Evolutionary conservation across 2,113 vertebrate genomes (phyloP), one percentile per base, ranked within the genome.

Genomic region (Neofelis nebulosa): DNA sequence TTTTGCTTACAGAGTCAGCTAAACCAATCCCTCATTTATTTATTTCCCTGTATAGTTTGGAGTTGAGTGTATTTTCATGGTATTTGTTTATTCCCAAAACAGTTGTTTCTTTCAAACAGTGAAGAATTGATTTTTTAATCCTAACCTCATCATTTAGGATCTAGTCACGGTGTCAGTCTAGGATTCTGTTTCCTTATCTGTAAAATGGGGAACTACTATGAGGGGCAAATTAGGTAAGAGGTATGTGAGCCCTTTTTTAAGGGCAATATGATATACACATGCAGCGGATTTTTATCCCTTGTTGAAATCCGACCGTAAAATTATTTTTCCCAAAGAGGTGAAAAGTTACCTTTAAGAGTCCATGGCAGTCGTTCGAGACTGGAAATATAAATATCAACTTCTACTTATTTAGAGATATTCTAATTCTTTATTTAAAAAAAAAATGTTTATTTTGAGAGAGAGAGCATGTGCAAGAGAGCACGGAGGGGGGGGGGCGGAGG

Each of bases 101-200:
- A 38, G 9, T 11, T 80, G 25, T 86, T 55, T 74, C 33, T 83
- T 69, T 94, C 38, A 89, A 31, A 31, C 79, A 74, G n/a, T 8
- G 27, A 96, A 87, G 82, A 65, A 68, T 12, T 87, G 38, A 63
- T 86, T 97, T 96, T 93, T 93, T 65, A 94, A 45, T 80, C 15
- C 31, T 65, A 80, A 65, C 11, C 4, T 96, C 3, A 69, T 89
- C 27, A 36, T 5, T 82, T 90, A 9, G 48, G 5, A 69, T 71
- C 19, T 65, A 83, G 18, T 84, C 18, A 68, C 29, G 36, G 5
- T 65, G 45, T 66, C 0, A 4, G 8, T 66, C 73, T 81, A 10
- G 21, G 65, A 48, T 21, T 94, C 73, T 29, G 7, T 65, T 92
- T 92, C 33, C 63, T 92, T 50, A n/a, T 71, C 65, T 95, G 23